Conservation (phyloP, 2,797 vertebrate species). For the Pagetopsis macropterus region DNA sequence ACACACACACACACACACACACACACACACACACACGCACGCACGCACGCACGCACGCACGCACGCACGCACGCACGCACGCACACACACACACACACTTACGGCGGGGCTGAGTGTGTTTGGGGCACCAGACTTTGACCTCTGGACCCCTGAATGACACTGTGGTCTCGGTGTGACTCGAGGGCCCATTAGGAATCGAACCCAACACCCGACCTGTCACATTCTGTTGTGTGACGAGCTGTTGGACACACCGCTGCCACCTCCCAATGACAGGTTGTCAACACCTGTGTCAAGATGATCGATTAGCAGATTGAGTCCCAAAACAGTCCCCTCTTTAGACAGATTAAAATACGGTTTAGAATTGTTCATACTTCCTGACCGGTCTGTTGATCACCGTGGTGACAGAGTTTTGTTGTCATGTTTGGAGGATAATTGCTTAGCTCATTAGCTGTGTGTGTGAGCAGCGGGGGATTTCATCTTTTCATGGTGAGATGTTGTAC, state of each 20-base stretch:
- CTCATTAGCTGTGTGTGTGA: constrained; percentile 64
- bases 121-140: constrained; percentile 46
- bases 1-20: constrained; percentile 13
- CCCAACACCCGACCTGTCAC: constrained; percentile 63
- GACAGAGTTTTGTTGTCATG: constrained; percentile 68
- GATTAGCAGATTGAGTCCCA: constrained; percentile 56
- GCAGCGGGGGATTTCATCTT: constrained; percentile 52
- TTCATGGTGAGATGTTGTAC: constrained; percentile 45
- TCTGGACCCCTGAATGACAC: constrained; percentile 50
- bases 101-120: constrained; percentile 35
- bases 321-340: constrained; percentile 43
- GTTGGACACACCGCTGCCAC: constrained; percentile 56
- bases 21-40: constrained; percentile 11
- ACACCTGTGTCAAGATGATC: constrained; percentile 71
- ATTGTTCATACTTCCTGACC: constrained; percentile 65
- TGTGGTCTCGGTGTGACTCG: constrained; percentile 49
- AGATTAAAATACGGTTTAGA: constrained; percentile 38
- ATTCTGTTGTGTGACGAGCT: constrained; percentile 52
- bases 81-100: constrained; percentile 26
- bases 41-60: constrained; percentile 32
- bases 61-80: constrained; percentile 27
- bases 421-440: constrained; percentile 76
- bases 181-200: constrained; percentile 68
- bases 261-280: constrained; percentile 74
- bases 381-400: constrained; percentile 57